Percentiles rank a stretch among this genome's conserved stretches.
phyloP scores from a whole-genome alignment of 2,797 vertebrate species.

The Amblyraja radiata region DNA sequence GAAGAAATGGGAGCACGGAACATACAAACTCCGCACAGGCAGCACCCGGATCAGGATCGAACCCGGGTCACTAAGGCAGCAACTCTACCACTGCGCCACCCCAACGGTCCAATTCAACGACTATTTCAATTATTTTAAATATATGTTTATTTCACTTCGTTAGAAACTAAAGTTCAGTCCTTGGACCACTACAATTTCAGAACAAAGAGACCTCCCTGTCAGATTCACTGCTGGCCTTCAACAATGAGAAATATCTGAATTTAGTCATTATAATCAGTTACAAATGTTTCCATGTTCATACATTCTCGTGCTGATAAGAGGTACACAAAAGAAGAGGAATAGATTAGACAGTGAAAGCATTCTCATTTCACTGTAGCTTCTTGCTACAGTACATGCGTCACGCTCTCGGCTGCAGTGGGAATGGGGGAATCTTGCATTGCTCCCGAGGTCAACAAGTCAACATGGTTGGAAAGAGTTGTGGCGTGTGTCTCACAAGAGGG shows the following conservation, averaged over 20 bases:
- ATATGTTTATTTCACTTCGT: neutral
- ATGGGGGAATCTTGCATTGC: neutral
- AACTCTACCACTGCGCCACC: no score
- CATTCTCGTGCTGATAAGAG: neutral
- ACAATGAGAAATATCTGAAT: neutral
- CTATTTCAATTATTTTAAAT: neutral
- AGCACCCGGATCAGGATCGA: no score
- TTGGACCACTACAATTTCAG: neutral
- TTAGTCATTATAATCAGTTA: neutral
- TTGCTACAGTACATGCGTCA: neutral
- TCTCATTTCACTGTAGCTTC: neutral
- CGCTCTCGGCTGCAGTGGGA: neutral
- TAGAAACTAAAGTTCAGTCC: neutral
- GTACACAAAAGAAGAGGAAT: neutral
- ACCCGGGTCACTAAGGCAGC: no score
- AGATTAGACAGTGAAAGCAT: neutral
- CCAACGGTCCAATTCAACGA: neutral
- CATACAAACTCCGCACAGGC: no score
- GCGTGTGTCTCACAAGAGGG: no score
- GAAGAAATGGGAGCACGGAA: no score
- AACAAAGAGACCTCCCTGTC: neutral
- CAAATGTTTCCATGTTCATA: neutral
- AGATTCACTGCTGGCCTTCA: neutral
- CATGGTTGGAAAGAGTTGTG: no score
- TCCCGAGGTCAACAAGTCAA: neutral